A percentile compares a stretch with the other conserved stretches of the same genome.
Evolutionary conservation across 1,140 invertebrate genomes (phyloP).

Genomic region (Microplitis demolitor): DNA sequence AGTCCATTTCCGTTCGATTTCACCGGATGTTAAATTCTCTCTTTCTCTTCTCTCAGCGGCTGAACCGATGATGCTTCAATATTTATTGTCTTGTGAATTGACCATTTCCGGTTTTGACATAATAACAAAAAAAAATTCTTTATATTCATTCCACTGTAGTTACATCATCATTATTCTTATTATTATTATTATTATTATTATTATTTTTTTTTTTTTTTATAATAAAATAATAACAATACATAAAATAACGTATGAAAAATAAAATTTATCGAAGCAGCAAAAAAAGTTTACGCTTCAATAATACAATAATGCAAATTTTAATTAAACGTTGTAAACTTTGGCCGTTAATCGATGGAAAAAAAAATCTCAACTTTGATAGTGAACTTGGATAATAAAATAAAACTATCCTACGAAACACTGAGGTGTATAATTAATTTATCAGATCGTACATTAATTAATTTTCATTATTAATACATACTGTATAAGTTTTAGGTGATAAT

Average conservation of each 20-base stretch:
- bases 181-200: background rate
- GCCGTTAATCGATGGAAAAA: background rate
- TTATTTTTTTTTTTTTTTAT: no score
- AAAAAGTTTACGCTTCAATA: no score
- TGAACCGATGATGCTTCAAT: conserved; percentile 16
- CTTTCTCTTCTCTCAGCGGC: background rate
- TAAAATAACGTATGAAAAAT: no score
- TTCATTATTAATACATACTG: no score
- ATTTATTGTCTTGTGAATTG: conserved; percentile 15
- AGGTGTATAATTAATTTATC: no score
- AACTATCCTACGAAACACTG: no score
- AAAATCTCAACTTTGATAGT: background rate
- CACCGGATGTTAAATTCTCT: conserved; percentile 22
- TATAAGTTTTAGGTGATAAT: no score
- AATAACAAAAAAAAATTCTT: background rate
- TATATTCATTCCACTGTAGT: background rate
- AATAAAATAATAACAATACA: no score
- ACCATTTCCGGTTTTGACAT: conserved; percentile 17
- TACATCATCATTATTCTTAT: background rate
- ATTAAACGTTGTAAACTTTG: background rate
- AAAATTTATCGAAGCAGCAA: no score
- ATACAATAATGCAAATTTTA: no score
- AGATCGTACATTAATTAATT: no score
- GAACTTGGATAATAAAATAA: no score
- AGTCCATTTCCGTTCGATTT: conserved; percentile 18